Conservation (phyloP, 1,140 invertebrate genomes). For the Ruditapes philippinarum region DNA sequence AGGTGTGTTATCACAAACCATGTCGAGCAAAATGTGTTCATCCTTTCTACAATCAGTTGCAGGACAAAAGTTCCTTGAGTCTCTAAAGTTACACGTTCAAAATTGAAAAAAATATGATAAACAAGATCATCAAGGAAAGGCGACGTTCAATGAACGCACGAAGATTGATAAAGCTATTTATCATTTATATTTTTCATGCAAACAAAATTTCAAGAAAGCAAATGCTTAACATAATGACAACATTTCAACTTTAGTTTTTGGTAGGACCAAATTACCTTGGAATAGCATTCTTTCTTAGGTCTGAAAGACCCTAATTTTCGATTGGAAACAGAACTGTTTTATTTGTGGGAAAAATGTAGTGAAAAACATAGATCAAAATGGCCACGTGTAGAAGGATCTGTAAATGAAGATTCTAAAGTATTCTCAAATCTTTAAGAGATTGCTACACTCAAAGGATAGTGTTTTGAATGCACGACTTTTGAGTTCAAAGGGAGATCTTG, state of each 20-base stretch:
- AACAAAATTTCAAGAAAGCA: no score
- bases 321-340: constrained; percentile 30
- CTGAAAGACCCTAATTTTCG: background rate
- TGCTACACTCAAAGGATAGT: background rate
- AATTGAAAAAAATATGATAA: no score
- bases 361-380: constrained; percentile 1
- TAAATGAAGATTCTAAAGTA: constrained; percentile 12
- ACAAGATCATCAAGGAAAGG: no score
- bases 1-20: constrained; percentile 16
- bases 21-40: constrained; percentile 17
- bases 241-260: no score
- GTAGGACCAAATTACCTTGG: no score
- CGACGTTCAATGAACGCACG: no score
- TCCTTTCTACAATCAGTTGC: background rate
- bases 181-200: no score
- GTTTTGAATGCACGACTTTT: background rate
- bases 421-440: background rate
- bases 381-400: constrained; percentile 3
- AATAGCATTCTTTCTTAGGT: no score
- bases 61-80: background rate
- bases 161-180: no score
- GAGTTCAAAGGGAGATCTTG: constrained; percentile 33
- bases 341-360: constrained; percentile 24
- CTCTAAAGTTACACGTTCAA: background rate
- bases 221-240: no score